These are phyloP conservation scores for Chrysopilus asiliformis DNA, from an alignment of 2,888 invertebrate genomes.

Conservation along the genomic window DNA sequence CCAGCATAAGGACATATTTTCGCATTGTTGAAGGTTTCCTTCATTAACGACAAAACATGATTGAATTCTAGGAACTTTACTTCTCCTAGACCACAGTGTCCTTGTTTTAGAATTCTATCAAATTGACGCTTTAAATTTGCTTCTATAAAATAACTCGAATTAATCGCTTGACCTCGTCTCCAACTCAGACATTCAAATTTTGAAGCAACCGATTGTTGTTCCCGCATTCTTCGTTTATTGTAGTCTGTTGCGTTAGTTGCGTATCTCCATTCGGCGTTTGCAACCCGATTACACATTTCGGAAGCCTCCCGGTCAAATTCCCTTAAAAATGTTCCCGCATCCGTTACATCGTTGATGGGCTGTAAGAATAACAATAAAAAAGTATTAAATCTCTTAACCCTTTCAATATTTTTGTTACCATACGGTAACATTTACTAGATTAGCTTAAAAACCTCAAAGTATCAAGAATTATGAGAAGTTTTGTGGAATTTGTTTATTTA, in stretches of 20 bases:
- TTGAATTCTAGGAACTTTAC: conserved; percentile 55
- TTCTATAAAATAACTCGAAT: conserved; percentile 57
- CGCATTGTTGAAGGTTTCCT: conserved; percentile 58
- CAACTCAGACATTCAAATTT: conserved; percentile 66
- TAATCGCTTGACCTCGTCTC: conserved; percentile 51
- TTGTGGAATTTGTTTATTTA: no score
- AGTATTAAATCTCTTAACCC: no score
- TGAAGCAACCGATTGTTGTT: conserved; percentile 53
- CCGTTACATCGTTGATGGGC: no score
- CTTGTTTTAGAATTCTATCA: conserved; percentile 52
- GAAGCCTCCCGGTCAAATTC: conserved; percentile 62
- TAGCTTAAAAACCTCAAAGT: no score
- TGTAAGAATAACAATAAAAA: no score
- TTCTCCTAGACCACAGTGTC: conserved; percentile 59
- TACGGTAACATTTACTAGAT: no score
- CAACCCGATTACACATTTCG: conserved; percentile 56
- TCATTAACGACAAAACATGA: conserved; percentile 62
- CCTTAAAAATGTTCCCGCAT: no score
- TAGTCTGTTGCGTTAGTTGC: conserved; percentile 62
- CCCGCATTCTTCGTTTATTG: conserved; percentile 56
- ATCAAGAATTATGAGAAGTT: no score
- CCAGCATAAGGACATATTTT: conserved; percentile 52
- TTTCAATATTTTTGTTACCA: no score
- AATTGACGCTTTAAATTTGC: conserved; percentile 53
- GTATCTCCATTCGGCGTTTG: conserved; percentile 59